phyloP scores from a whole-genome alignment of 2,888 invertebrate species.

The Ectemnius lituratus region DNA sequence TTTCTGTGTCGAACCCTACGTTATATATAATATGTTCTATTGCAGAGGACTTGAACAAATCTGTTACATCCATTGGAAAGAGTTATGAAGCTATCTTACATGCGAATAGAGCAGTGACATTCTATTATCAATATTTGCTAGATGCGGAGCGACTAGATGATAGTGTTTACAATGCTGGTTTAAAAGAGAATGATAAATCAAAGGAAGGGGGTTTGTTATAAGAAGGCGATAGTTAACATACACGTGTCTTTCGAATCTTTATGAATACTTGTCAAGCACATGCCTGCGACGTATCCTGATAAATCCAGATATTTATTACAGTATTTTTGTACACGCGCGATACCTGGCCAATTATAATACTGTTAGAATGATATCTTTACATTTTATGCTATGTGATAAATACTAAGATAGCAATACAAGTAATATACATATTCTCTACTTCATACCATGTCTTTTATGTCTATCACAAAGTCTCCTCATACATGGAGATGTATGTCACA shows the following conservation, averaged over 20 bases:
- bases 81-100: slow-evolving; percentile 78
- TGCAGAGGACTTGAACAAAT: slow-evolving; percentile 78
- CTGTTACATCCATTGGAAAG: slow-evolving; percentile 75
- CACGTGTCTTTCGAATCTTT: no score
- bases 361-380: neutral
- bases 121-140: slow-evolving; percentile 73
- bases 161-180: no score
- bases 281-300: no score
- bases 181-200: no score
- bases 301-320: neutral
- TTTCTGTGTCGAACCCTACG: no score
- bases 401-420: neutral
- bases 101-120: slow-evolving; percentile 78
- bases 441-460: slow-evolving; percentile 30
- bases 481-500: slow-evolving; percentile 11
- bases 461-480: slow-evolving; percentile 46
- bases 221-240: no score
- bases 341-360: no score
- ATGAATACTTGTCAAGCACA: no score
- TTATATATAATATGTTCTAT: slow-evolving; percentile 39
- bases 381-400: neutral
- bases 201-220: no score
- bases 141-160: neutral
- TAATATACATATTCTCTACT: slow-evolving; percentile 2
- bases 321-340: slow-evolving; percentile 78